phyloP scores from a whole-genome alignment of 2,113 vertebrate species.

The Xiphorhynchus elegans region DNA sequence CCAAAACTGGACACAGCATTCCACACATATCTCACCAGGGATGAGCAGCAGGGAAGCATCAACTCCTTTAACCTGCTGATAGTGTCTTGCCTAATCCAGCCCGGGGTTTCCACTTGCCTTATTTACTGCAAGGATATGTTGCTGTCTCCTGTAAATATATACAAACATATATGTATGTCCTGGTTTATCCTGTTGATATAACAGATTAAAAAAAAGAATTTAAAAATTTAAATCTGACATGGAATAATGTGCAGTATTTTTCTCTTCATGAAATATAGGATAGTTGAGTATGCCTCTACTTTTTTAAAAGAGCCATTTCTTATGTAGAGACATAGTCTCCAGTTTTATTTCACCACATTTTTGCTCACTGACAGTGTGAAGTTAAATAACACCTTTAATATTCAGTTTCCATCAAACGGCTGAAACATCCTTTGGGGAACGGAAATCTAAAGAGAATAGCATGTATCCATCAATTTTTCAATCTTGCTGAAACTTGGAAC shows the following conservation, averaged over 20 bases:
- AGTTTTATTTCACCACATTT: neutral
- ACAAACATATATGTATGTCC: fast-evolving
- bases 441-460: neutral
- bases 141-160: neutral
- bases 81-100: neutral
- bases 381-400: neutral
- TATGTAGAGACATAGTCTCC: neutral
- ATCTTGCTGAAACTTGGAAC: neutral
- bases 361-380: neutral
- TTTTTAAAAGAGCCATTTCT: neutral
- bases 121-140: neutral
- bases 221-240: fast-evolving
- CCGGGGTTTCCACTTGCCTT: neutral
- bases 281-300: neutral
- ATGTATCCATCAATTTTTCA: neutral
- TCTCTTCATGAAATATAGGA: neutral
- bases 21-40: neutral
- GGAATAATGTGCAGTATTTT: neutral
- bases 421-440: neutral
- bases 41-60: neutral
- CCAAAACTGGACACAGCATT: neutral
- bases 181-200: neutral
- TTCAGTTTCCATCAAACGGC: neutral
- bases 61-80: neutral
- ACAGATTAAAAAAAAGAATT: neutral